Conservation (phyloP, 92 coral and sea anemone genomes). For the Anthopleura xanthogrammica region DNA sequence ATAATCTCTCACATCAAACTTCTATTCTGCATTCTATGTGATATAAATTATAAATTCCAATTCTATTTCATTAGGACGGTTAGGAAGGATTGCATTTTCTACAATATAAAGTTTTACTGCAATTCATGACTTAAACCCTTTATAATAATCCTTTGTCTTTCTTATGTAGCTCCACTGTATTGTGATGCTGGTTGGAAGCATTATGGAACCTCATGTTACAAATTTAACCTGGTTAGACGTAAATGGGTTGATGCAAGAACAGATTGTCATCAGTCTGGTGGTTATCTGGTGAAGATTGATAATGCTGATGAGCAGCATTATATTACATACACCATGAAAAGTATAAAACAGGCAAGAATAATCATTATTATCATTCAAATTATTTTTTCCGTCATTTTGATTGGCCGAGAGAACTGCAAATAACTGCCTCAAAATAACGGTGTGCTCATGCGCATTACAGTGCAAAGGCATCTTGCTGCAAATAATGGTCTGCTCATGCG, state of each 20-base stretch:
- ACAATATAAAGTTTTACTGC: too few relatives aligned
- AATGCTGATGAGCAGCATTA: slow-evolving; percentile 48
- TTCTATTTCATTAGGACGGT: too few relatives aligned
- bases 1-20: too few relatives aligned
- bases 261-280: slow-evolving; percentile 59
- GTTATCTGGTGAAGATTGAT: slow-evolving; percentile 59
- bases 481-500: too few relatives aligned
- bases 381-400: too few relatives aligned
- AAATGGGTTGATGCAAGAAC: slow-evolving; percentile 48
- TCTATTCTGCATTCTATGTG: too few relatives aligned
- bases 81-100: too few relatives aligned
- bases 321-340: slow-evolving; percentile 28
- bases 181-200: slow-evolving; percentile 63
- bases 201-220: slow-evolving; percentile 59
- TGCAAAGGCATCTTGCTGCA: too few relatives aligned
- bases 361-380: neutral
- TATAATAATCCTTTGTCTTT: neutral
- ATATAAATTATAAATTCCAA: too few relatives aligned
- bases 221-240: slow-evolving; percentile 17
- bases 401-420: too few relatives aligned
- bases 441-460: too few relatives aligned
- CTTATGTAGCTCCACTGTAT: slow-evolving; percentile 38
- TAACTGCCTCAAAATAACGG: too few relatives aligned
- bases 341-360: slow-evolving; percentile 1
- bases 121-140: neutral